Percentiles rank a stretch among this genome's conserved stretches.
These are phyloP conservation scores for Rhinatrema bivittatum DNA, from an alignment of 2,797 vertebrate species.

Conservation along the genomic window DNA sequence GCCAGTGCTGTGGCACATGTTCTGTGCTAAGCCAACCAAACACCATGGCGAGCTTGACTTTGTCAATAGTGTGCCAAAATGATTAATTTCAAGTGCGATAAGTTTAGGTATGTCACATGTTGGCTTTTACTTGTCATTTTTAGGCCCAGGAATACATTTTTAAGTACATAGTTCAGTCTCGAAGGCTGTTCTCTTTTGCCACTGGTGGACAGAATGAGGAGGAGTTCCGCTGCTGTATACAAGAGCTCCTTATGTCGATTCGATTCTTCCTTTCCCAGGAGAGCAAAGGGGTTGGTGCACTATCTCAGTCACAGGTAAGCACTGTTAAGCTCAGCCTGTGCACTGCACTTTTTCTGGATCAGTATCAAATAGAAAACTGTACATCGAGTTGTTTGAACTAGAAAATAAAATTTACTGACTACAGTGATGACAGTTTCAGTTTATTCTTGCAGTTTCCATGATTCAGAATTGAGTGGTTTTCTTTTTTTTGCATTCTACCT, in stretches of 20 bases:
- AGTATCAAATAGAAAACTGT: neutral
- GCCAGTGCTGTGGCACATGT: too few relatives aligned
- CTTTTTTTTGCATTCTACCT: neutral
- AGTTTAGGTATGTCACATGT: too few relatives aligned
- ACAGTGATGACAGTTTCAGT: neutral
- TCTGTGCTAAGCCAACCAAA: too few relatives aligned
- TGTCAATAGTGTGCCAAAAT: too few relatives aligned
- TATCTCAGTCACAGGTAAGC: conserved; percentile 85
- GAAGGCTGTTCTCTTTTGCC: conserved; percentile 86
- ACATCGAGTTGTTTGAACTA: neutral
- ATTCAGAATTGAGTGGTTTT: neutral
- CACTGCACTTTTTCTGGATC: neutral
- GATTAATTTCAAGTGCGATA: too few relatives aligned
- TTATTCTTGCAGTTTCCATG: neutral
- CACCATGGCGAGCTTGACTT: too few relatives aligned
- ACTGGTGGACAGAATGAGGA: conserved; percentile 94
- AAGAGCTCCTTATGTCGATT: conserved; percentile 94
- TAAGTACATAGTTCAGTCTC: conserved; percentile 95
- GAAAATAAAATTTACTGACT: neutral
- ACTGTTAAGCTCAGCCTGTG: neutral
- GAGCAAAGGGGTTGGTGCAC: conserved; percentile 73
- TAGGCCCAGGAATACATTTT: conserved; percentile 97
- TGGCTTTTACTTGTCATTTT: conserved; percentile 16
- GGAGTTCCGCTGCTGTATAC: conserved; percentile 91
- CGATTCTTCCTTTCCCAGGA: conserved; percentile 95